These are phyloP conservation scores for Muscicapa adusta DNA, from an alignment of 2,113 vertebrate species.

Conservation along the genomic window DNA sequence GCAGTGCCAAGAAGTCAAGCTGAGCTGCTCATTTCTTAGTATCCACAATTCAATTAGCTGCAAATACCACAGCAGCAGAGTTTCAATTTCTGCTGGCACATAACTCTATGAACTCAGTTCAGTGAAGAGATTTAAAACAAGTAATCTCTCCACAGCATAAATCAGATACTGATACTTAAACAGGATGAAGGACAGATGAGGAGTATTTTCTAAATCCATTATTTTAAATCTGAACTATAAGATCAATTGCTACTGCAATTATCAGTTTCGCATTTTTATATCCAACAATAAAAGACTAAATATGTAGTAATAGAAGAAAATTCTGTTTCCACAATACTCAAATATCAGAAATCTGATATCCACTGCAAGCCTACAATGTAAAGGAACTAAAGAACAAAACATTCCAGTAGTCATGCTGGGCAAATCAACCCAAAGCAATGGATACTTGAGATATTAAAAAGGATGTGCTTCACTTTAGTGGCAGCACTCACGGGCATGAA, in stretches of 20 bases:
- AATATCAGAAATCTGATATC: background rate
- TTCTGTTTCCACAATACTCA: background rate
- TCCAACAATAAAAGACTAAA: background rate
- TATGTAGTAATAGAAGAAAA: background rate
- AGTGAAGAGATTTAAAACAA: background rate
- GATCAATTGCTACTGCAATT: background rate
- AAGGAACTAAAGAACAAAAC: background rate
- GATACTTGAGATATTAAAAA: background rate
- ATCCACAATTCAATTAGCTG: slow-evolving; percentile 37
- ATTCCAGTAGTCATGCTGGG: background rate
- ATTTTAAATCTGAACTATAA: background rate
- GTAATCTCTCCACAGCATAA: background rate
- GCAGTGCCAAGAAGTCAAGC: slow-evolving; percentile 43
- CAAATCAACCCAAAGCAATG: background rate
- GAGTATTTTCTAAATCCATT: background rate
- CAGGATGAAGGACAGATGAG: fast-evolving
- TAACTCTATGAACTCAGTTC: background rate
- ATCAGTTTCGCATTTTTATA: background rate
- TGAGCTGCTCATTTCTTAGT: slow-evolving; percentile 19
- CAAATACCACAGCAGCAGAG: slow-evolving; percentile 30
- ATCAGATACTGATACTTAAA: background rate
- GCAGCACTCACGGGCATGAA: background rate
- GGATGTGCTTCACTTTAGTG: background rate
- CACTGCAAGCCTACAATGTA: background rate
- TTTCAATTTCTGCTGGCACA: slow-evolving; percentile 30